Evolutionary conservation across 2,888 invertebrate genomes (phyloP).

Genomic region (Ophion obscuratus): DNA sequence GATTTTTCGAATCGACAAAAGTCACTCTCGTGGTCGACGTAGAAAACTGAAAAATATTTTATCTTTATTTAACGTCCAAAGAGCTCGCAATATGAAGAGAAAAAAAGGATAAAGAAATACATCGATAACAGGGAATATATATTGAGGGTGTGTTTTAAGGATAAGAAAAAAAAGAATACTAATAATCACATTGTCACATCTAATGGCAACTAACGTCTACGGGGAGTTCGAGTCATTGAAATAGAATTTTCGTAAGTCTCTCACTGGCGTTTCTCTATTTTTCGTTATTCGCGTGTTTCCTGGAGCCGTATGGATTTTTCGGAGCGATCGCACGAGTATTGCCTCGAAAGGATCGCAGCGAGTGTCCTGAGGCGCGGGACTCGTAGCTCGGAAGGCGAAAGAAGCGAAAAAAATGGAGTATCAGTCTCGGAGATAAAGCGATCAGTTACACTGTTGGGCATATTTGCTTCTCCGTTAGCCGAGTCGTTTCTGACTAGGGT

Average conservation of each 20-base stretch:
- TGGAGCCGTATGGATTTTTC: not conserved
- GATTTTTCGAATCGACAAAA: not conserved
- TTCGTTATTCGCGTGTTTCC: not conserved
- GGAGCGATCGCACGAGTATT: not conserved
- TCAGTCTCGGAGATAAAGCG: not conserved
- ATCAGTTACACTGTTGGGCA: not conserved
- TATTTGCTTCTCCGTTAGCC: not conserved
- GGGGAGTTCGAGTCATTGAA: conserved; percentile 40
- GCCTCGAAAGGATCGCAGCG: not conserved
- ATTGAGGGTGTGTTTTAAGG: not conserved
- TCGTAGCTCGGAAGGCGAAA: not conserved
- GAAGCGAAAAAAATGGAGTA: not conserved
- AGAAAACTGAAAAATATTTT: conserved; percentile 43
- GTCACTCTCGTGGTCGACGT: not conserved
- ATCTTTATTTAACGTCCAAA: conserved; percentile 56
- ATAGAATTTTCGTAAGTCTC: conserved; percentile 45
- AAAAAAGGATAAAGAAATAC: conserved; percentile 36
- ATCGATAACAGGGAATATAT: conserved; percentile 28
- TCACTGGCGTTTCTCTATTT: conserved; percentile 9
- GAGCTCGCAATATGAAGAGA: conserved; percentile 30
- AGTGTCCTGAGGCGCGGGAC: not conserved
- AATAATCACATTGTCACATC: conserved; percentile 15
- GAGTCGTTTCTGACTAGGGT: conserved; percentile 1
- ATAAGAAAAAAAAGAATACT: conserved; percentile 23
- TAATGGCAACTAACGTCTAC: conserved; percentile 29